Evolutionary conservation across 2,797 vertebrate genomes (phyloP).

Genomic region (Sylvia borin): DNA sequence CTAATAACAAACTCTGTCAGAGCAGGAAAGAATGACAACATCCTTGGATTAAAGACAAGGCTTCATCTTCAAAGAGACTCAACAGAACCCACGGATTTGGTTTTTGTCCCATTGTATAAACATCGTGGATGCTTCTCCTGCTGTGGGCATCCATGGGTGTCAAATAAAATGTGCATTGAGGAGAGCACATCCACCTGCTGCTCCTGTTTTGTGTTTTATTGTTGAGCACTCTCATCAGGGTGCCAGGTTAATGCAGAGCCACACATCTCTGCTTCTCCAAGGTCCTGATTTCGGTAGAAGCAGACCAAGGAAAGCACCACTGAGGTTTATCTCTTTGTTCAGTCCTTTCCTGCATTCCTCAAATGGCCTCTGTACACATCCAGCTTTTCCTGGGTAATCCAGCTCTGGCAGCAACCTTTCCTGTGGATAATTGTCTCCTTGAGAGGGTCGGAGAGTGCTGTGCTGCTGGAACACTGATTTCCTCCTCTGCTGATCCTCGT

Average conservation of each 20-base stretch:
- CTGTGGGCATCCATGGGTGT: neutral
- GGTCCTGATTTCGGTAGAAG: neutral
- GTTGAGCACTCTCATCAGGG: neutral
- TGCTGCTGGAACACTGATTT: neutral
- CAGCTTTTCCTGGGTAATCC: neutral
- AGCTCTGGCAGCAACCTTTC: neutral
- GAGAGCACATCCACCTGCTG: neutral
- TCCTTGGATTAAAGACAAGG: neutral
- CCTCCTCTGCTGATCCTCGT: neutral
- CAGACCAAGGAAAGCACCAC: neutral
- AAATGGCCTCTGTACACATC: neutral
- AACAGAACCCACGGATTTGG: neutral
- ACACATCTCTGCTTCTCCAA: neutral
- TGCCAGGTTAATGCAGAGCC: neutral
- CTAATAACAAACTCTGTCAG: neutral
- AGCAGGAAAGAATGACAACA: neutral
- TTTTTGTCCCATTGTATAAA: neutral
- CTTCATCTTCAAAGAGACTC: neutral
- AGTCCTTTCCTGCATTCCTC: neutral
- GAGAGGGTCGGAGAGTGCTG: neutral
- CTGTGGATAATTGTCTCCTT: neutral
- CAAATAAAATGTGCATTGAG: neutral
- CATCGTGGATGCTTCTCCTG: neutral
- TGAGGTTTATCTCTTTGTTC: neutral
- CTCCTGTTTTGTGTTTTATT: neutral